Conservation (phyloP, 2,797 vertebrate species). For the Percopsis omiscomaycus region DNA sequence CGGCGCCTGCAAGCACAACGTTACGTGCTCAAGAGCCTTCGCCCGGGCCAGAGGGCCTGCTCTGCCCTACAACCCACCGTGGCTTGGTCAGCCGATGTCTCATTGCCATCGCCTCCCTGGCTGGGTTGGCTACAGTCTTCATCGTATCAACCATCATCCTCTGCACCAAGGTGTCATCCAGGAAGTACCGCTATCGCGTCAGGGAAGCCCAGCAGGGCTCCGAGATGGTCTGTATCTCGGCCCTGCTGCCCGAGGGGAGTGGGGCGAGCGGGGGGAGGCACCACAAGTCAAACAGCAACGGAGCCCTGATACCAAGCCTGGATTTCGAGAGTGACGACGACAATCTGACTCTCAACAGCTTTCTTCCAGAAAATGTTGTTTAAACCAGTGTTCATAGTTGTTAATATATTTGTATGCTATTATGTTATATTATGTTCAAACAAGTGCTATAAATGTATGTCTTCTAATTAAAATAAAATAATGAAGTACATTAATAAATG, state of each 20-base stretch:
- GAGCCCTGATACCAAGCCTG: constrained; percentile 45
- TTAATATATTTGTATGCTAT: too few relatives aligned
- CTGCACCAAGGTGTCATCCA: constrained; percentile 76
- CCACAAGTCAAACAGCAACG: constrained; percentile 54
- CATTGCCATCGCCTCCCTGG: constrained; percentile 79
- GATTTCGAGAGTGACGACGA: constrained; percentile 74
- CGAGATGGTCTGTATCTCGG: constrained; percentile 89
- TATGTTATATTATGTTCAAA: too few relatives aligned
- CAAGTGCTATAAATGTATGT: too few relatives aligned
- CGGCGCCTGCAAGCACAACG: background rate
- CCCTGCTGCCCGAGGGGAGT: constrained; percentile 78
- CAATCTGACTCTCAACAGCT: constrained; percentile 88
- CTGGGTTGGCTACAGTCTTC: constrained; percentile 78
- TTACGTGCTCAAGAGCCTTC: background rate
- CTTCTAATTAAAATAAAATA: too few relatives aligned
- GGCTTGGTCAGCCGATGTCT: constrained; percentile 73
- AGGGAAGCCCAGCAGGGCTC: constrained; percentile 60
- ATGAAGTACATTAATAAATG: too few relatives aligned
- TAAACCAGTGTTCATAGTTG: constrained; percentile 6
- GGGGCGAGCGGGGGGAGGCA: constrained; percentile 20
- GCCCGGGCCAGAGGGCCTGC: background rate
- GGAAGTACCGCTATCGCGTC: constrained; percentile 43
- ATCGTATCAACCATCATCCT: constrained; percentile 80
- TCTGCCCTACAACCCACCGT: constrained; percentile 37
- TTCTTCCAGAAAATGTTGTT: constrained; percentile 78